Evolutionary conservation across 2,113 vertebrate species (phyloP), one percentile per base, ranked within the genome.

Genomic region (Pipa parva): DNA sequence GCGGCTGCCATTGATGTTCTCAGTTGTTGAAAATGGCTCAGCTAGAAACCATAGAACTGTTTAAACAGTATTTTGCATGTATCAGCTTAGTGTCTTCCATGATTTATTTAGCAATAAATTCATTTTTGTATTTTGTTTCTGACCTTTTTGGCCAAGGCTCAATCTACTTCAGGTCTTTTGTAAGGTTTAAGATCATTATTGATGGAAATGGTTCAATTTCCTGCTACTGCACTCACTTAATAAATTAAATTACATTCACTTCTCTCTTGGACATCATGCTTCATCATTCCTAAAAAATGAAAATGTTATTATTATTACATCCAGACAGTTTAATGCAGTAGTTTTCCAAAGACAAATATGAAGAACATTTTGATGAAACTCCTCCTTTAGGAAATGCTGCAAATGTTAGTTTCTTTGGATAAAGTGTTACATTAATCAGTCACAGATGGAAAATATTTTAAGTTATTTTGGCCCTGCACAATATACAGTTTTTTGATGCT

Each of bases 371-470:
- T 36, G n/a, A 48, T 7, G 27, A 17, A 25, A 36, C 12, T 15
- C 24, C 33, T 49, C 36, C 12, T 5, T 39, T 17, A 13, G 12
- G 39, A 48, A 48, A 27, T 25, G 4, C 28, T 58, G 2, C 25
- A 36, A 56, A 39, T 11, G 52, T 36, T 18, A 48, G 20, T 25
- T 57, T 36, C 2, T 49, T 57, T 24, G 46, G 27, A 59, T 11
- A 26, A 57, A 45, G 31, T 52, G 12, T 33, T 42, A 15, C 18
- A 31, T 52, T 69, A 69, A 69, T 60, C 22, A 42, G 65, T 42
- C 15, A 42, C 57, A 60, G 58, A 52, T 59, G 56, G 25, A 17
- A 22, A 50, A 51, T 60, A 33, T 66, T 26, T 55, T 50, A 13
- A 37, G 11, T 9, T 15, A 28, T 51, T 20, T 31, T 51, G 55